A percentile compares a stretch with the other conserved stretches of the same genome.
These are phyloP conservation scores for Leucozona laternaria DNA, from an alignment of 2,888 invertebrate species.

Conservation along the genomic window DNA sequence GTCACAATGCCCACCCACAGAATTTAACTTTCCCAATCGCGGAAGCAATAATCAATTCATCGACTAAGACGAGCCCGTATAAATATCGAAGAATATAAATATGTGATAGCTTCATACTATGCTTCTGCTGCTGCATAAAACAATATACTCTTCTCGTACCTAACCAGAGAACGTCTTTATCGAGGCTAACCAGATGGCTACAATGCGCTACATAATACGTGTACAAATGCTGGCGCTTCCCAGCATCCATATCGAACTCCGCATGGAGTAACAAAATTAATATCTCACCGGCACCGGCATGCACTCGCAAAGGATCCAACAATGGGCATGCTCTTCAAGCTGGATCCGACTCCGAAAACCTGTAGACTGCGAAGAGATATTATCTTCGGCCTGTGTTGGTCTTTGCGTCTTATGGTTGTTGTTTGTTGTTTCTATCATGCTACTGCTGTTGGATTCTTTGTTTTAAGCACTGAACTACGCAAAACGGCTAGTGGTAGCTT, in stretches of 20 bases:
- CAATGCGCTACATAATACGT: slow-evolving; percentile 26
- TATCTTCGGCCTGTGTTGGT: slow-evolving; percentile 39
- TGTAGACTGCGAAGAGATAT: slow-evolving; percentile 39
- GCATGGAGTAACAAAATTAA: slow-evolving; percentile 35
- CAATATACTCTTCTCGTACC: too few species aligned
- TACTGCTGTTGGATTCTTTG: slow-evolving; percentile 36
- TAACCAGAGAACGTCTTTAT: slow-evolving; percentile 42
- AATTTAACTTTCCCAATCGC: slow-evolving; percentile 26
- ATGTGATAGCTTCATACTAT: slow-evolving; percentile 5
- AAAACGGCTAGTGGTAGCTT: slow-evolving; percentile 38
- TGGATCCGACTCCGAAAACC: slow-evolving; percentile 27
- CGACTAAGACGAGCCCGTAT: slow-evolving; percentile 21
- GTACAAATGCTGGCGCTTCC: slow-evolving; percentile 60
- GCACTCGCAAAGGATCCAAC: slow-evolving; percentile 41
- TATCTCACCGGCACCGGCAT: slow-evolving; percentile 36
- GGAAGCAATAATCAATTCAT: slow-evolving; percentile 56
- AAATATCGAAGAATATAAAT: background rate
- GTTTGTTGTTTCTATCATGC: slow-evolving; percentile 25
- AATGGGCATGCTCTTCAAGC: slow-evolving; percentile 40
- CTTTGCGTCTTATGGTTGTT: slow-evolving; percentile 40
- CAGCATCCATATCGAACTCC: slow-evolving; percentile 36
- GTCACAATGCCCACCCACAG: slow-evolving; percentile 59
- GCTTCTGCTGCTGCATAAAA: slow-evolving; percentile 22
- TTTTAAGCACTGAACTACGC: slow-evolving; percentile 24
- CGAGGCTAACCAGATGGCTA: slow-evolving; percentile 43